Evolutionary conservation across 2,888 invertebrate species (phyloP), one percentile per base, ranked within the genome.

Genomic region (Synanthedon myopaeformis): DNA sequence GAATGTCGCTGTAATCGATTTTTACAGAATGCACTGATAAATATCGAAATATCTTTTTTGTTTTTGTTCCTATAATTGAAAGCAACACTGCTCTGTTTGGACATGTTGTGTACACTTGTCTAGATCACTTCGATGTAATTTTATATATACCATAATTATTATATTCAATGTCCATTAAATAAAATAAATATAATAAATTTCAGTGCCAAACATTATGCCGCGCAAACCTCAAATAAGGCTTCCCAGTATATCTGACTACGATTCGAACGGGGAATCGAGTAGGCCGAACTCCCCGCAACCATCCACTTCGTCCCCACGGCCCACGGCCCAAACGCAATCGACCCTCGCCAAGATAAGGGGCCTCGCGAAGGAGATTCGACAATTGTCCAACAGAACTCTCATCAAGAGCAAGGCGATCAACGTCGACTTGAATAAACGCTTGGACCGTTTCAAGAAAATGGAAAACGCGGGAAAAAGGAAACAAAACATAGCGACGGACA

Each of bases 161-260:
- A n/a, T n/a, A n/a, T n/a, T n/a, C n/a, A n/a, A n/a, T n/a, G n/a
- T n/a, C n/a, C n/a, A n/a, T n/a, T n/a, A n/a, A n/a, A n/a, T n/a
- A n/a, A n/a, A n/a, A n/a, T n/a, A n/a, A n/a, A n/a, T n/a, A n/a
- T n/a, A 35, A 35, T 35, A 35, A 28, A 28, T 45, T 45, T 13
- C 45, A 49, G 19, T 78, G 1, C 76, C 85, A n/a, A 88, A 88
- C 66, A 88, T 88, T 48, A 82, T 83, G 55, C 86, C 85, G 0
- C 67, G 87, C 0, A 84, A 82, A 42, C 72, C 87, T 0, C 52
- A 74, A 1, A 82, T 87, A 58, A 82, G 79, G 12, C 64, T 85
- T 12, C 86, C 87, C 0, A 80, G 79, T 42, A 55, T 84, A 0
- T 76, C 80, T 0, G 79, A 82, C 54, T 74, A 72, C 4, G 71